A percentile compares a stretch with the other conserved stretches of the same genome.
phyloP scores from a whole-genome alignment of 2,888 invertebrate species.

The Cantharis flavilabris region DNA sequence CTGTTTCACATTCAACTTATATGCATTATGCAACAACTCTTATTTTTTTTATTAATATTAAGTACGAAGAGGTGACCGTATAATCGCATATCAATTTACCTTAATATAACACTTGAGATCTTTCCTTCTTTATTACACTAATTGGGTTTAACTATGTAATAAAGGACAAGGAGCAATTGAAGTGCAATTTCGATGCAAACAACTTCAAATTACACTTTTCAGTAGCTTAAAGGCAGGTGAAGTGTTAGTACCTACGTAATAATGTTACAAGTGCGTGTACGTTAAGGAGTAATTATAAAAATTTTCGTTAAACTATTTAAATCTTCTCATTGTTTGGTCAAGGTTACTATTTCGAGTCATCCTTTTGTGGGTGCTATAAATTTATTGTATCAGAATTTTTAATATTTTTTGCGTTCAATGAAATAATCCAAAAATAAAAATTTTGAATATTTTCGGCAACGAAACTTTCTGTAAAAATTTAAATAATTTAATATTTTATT shows the following conservation, averaged over 20 bases:
- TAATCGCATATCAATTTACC: slow-evolving; percentile 16
- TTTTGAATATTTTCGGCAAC: neutral
- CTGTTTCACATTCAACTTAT: neutral
- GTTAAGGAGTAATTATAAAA: neutral
- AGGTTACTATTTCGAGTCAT: neutral
- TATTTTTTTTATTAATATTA: neutral
- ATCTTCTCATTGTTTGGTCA: neutral
- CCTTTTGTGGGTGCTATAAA: neutral
- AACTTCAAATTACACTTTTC: slow-evolving; percentile 19
- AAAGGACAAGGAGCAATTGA: slow-evolving; percentile 25
- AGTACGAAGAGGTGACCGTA: neutral
- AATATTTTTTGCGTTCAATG: neutral
- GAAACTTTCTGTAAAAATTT: neutral
- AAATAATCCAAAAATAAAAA: neutral
- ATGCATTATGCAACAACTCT: neutral
- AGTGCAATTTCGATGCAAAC: slow-evolving; percentile 29
- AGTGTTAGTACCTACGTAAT: slow-evolving; percentile 13
- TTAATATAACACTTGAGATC: slow-evolving; percentile 8
- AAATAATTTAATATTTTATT: neutral
- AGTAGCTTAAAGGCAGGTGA: slow-evolving; percentile 18
- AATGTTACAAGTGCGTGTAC: neutral
- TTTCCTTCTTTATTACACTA: slow-evolving; percentile 18
- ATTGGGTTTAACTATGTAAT: slow-evolving; percentile 19
- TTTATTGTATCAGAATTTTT: neutral
- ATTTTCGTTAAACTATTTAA: neutral